Evolutionary conservation across 2,113 vertebrate species (phyloP), one percentile per base, ranked within the genome.

Genomic region (Eudyptes chrysolophus): DNA sequence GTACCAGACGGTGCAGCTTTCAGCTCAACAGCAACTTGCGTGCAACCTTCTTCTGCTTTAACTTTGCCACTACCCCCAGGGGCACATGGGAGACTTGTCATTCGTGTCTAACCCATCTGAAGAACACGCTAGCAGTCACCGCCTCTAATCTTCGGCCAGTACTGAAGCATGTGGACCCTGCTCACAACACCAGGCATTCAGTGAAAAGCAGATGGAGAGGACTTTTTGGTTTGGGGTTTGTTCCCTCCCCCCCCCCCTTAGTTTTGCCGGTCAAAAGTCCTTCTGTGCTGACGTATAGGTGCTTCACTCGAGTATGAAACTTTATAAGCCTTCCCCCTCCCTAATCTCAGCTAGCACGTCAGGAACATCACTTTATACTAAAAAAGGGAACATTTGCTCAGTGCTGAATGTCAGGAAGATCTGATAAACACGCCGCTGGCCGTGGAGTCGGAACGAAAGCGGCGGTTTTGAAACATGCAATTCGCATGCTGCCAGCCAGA

Each of bases 361-460:
- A 86, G 57, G 77, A 89, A 42, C 68, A 88, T 58, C 60, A 48
- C 55, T 97, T 89, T 48, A 92, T 96, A 92, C 90, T 97, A 97
- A 97, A 96, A 97, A 97, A 97, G 94, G 96, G 90, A 86, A 90
- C 64, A 88, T 96, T 65, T 90, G 90, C 94, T 92, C 72, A 64
- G 60, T 34, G 83, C 90, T 4, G 26, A 54, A 75, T 40, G 46
- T 92, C 76, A 78, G 79, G 84, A 87, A 42, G 72, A 93, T 95
- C 92, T 90, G 95, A 95, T 95, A 96, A 97, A 95, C 64, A 71
- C 1, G 0, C 55, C 2, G 20, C 78, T 71, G 85, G 94, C 84
- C 3, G 1, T 10, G 1, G 52, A 40, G 62, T 2, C 3, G 0
- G 58, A 86, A 83, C 0, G 8, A 77, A 68, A 83, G 54, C 14